phyloP scores from a whole-genome alignment of 2,888 invertebrate genomes.

The Plebejus argus region DNA sequence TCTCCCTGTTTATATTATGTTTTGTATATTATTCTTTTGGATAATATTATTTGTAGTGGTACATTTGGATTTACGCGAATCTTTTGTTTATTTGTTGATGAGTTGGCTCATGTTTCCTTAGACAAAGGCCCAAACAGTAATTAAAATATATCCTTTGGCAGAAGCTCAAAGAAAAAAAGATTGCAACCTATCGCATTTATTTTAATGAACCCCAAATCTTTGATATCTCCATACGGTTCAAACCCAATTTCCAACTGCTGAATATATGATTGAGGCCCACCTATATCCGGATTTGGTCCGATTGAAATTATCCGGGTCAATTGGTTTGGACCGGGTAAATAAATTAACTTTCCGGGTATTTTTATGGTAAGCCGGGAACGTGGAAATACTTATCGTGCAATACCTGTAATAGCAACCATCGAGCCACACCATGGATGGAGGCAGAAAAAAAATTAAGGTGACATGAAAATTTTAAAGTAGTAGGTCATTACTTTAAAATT shows the following conservation, averaged over 20 bases:
- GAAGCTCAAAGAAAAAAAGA: not conserved
- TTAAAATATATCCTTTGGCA: not conserved
- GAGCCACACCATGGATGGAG: not conserved
- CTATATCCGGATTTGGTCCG: conserved; percentile 35
- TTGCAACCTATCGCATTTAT: not conserved
- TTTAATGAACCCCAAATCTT: conserved; percentile 9
- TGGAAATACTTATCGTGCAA: not conserved
- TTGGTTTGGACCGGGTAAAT: conserved; percentile 65
- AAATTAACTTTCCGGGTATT: conserved; percentile 72
- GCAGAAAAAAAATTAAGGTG: too few relatives aligned
- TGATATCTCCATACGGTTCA: conserved; percentile 19
- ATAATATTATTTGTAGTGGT: too few relatives aligned
- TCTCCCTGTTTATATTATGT: too few relatives aligned
- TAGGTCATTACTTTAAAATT: not conserved
- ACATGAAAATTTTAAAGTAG: too few relatives aligned
- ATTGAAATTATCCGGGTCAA: conserved; percentile 58
- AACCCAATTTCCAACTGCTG: conserved; percentile 20
- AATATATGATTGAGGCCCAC: conserved; percentile 26
- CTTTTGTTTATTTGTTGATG: not conserved
- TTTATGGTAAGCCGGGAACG: conserved; percentile 52
- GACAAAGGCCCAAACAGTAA: not conserved
- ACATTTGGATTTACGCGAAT: too few relatives aligned
- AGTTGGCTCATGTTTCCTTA: not conserved
- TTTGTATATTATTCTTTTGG: too few relatives aligned
- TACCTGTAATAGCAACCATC: not conserved